A percentile compares a stretch with the other conserved stretches of the same genome.
These are phyloP conservation scores for Drosophila nannoptera DNA, from an alignment of 1,140 invertebrate species.

Conservation along the genomic window DNA sequence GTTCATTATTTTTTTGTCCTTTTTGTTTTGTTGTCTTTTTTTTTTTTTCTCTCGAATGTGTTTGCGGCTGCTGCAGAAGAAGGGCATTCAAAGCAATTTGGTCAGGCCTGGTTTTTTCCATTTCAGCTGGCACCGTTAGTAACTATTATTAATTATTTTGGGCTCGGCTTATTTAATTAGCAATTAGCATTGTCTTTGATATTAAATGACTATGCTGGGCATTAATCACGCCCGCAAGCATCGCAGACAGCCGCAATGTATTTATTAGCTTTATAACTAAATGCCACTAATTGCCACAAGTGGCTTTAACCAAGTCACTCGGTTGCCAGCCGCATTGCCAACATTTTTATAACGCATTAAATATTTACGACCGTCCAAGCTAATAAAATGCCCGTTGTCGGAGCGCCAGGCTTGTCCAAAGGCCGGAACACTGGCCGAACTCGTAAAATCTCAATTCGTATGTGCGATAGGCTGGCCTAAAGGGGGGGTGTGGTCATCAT, in stretches of 20 bases:
- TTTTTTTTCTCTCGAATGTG: too few species aligned
- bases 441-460: conserved; percentile 52
- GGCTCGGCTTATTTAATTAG: conserved; percentile 46
- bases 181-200: conserved; percentile 60
- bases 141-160: conserved; percentile 18
- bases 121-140: neutral
- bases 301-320: conserved; percentile 47
- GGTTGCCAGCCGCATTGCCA: conserved; percentile 18
- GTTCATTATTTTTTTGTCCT: too few species aligned
- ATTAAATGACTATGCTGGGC: conserved; percentile 21
- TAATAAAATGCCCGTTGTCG: conserved; percentile 55
- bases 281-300: conserved; percentile 69
- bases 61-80: neutral
- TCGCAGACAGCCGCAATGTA: conserved; percentile 40
- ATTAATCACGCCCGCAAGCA: conserved; percentile 54
- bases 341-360: conserved; percentile 70
- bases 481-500: conserved; percentile 11
- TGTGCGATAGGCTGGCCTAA: conserved; percentile 37
- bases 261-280: conserved; percentile 73
- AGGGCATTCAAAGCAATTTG: too few species aligned
- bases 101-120: neutral
- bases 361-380: conserved; percentile 66
- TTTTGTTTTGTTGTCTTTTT: too few species aligned
- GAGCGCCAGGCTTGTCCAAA: conserved; percentile 39
- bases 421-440: conserved; percentile 21